Evolutionary conservation across 2,797 vertebrate species (phyloP), one percentile per base, ranked within the genome.

Genomic region (Pangasius larnaudii): DNA sequence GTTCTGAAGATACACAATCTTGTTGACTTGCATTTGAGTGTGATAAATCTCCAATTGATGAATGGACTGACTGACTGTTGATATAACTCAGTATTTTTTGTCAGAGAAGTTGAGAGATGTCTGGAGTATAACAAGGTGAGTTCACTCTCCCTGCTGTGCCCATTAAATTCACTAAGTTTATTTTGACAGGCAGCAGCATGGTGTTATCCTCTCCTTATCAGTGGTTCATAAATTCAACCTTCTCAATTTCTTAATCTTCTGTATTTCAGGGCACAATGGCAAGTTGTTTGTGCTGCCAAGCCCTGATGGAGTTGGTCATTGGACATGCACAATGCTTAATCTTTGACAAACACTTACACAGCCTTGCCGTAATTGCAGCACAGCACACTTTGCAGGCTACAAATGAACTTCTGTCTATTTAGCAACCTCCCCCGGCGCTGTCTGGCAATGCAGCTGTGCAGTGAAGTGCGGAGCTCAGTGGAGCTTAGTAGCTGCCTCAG

Each of bases 341-440:
- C 18, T 67, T 51, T 22, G 16, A 67, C 46, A 18, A 82, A 7
- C 61, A n/a, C 39, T 18, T 81, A 61, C 2, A 51, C 63, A 67
- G 42, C 16, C n/a, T 2, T 63, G 36, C 4, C 19, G 18, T 51
- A 67, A 51, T 51, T 83, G 61, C n/a, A 84, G 46, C 46, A 51
- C 1, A 51, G 3, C n/a, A 51, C 46, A 53, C n/a, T 33, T 67
- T 33, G 63, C 63, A 69, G 19, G 46, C 27, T 83, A 33, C 5
- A 10, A 83, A 65, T 83, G 9, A 84, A 84, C n/a, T 84, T 33
- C n/a, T 51, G 61, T 51, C 81, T 67, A 84, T 84, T 84, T 84
- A 84, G 61, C 24, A 67, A 51, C 6, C 59, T 83, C n/a, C 42
- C 11, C 61, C 42, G 33, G 81, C 8, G 42, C 42, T 65, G 81